These are phyloP conservation scores for Brachyhypopomus gauderio DNA, from an alignment of 2,113 vertebrate genomes.

Conservation along the genomic window DNA sequence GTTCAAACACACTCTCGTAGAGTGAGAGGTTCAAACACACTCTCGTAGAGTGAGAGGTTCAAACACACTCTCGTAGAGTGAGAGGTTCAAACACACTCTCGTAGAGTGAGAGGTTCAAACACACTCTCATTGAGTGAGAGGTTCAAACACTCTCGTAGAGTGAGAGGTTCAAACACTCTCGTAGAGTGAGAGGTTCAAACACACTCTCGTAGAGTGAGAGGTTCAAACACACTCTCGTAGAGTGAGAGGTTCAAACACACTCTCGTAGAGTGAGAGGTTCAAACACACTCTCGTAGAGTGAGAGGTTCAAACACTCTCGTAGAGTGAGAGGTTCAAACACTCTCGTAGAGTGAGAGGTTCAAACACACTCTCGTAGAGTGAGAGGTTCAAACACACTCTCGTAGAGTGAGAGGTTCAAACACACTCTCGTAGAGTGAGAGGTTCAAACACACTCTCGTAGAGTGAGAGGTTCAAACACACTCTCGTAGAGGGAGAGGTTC, in stretches of 20 bases:
- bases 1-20: slow-evolving; percentile 31
- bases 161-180: no score
- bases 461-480: slow-evolving; percentile 59
- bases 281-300: no score
- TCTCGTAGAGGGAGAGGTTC: slow-evolving; percentile 48
- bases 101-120: no score
- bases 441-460: slow-evolving; percentile 68
- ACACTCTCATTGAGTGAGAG: slow-evolving; percentile 62
- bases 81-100: slow-evolving; percentile 63
- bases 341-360: no score
- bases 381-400: slow-evolving; percentile 13
- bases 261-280: no score
- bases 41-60: no score
- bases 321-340: no score
- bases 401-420: slow-evolving; percentile 55
- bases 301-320: no score
- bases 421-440: no score
- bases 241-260: slow-evolving; percentile 62
- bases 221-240: slow-evolving; percentile 53
- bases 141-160: no score
- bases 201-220: no score
- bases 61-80: slow-evolving; percentile 66
- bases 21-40: slow-evolving; percentile 66
- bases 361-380: not conserved
- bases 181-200: slow-evolving; percentile 66